Percentiles rank a stretch among this genome's conserved stretches.
Conservation (phyloP, 1,140 invertebrate genomes). For the Branchinecta lynchi region DNA sequence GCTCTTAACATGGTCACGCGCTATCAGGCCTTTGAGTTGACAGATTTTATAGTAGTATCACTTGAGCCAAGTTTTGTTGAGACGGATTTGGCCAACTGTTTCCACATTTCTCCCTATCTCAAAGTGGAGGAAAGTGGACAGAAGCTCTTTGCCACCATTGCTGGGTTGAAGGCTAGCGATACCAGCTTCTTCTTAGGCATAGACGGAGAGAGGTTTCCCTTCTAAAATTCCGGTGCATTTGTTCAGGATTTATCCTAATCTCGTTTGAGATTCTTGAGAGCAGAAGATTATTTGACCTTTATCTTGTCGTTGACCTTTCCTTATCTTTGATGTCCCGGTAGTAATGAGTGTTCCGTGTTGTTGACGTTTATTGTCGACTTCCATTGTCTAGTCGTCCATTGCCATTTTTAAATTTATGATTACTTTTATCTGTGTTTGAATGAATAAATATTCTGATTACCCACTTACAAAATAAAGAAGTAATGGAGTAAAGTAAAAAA, state of each 20-base stretch:
- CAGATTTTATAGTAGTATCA: neutral
- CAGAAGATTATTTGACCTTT: too few relatives aligned
- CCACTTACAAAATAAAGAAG: too few relatives aligned
- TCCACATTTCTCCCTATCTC: neutral
- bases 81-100: neutral
- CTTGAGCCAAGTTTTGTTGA: neutral
- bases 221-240: neutral
- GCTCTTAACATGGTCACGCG: constrained; percentile 2
- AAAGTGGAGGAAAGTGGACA: neutral
- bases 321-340: too few relatives aligned
- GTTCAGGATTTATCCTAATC: neutral
- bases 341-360: too few relatives aligned
- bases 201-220: neutral
- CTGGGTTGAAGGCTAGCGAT: neutral
- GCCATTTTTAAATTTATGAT: too few relatives aligned
- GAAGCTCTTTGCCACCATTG: neutral
- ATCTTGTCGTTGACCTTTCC: too few relatives aligned
- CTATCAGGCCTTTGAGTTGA: neutral
- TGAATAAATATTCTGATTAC: too few relatives aligned
- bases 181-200: neutral
- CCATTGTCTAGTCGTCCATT: too few relatives aligned
- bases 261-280: too few relatives aligned
- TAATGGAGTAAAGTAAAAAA: too few relatives aligned
- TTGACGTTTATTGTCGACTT: too few relatives aligned
- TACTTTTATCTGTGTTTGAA: too few relatives aligned